Conservation (phyloP, 1,140 invertebrate genomes). For the Anagrus nilaparvatae region DNA sequence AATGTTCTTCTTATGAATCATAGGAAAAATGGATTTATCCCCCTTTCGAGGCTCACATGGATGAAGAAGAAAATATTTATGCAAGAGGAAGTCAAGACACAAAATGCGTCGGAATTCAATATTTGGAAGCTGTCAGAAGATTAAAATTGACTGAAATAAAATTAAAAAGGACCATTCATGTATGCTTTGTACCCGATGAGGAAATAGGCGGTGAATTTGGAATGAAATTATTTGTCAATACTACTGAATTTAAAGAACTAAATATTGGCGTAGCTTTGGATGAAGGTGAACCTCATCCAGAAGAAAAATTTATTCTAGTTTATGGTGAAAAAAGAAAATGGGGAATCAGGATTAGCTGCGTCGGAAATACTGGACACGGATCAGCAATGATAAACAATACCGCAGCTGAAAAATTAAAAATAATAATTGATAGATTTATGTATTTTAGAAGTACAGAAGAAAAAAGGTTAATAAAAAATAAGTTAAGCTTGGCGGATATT, state of each 20-base stretch:
- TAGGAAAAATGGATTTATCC: constrained; percentile 19
- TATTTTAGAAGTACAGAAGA: constrained; percentile 39
- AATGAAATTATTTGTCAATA: constrained; percentile 48
- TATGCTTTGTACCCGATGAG: too few relatives aligned
- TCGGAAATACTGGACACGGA: constrained; percentile 36
- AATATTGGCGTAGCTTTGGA: constrained; percentile 61
- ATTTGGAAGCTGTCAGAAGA: constrained; percentile 62
- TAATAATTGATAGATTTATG: constrained; percentile 42
- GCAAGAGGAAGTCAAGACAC: too few relatives aligned
- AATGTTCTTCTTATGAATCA: too few relatives aligned
- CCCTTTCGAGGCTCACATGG: constrained; percentile 66
- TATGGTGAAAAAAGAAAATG: constrained; percentile 53
- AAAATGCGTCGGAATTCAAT: too few relatives aligned
- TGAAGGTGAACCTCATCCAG: constrained; percentile 50
- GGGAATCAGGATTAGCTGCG: constrained; percentile 34
- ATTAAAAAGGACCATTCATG: constrained; percentile 50
- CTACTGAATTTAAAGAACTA: constrained; percentile 47
- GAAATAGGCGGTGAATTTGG: too few relatives aligned
- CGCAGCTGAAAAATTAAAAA: constrained; percentile 49
- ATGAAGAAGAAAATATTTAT: constrained; percentile 52
- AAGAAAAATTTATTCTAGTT: constrained; percentile 44
- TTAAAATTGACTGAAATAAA: constrained; percentile 47
- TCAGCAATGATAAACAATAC: constrained; percentile 50
- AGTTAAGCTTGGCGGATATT: constrained; percentile 46
- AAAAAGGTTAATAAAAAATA: constrained; percentile 34